Conservation (phyloP, 2,888 invertebrate species). For the Auanema freiburgensis region DNA sequence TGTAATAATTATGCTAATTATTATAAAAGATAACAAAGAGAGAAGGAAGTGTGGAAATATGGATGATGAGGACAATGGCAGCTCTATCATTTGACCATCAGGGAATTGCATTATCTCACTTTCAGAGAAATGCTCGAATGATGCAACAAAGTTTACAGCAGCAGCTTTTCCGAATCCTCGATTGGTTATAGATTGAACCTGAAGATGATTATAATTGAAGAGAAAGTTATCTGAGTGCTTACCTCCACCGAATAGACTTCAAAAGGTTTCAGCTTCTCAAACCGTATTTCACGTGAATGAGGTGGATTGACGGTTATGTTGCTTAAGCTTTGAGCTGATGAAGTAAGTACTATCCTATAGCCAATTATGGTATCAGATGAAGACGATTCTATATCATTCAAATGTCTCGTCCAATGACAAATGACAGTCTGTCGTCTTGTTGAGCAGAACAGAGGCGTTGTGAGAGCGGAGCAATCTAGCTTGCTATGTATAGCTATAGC, state of each 20-base stretch:
- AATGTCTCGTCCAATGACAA: no score
- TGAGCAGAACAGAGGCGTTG: no score
- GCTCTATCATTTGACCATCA: conserved; percentile 43
- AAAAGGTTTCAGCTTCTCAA: conserved; percentile 32
- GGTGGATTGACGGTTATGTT: conserved; percentile 46
- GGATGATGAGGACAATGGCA: conserved; percentile 34
- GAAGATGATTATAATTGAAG: conserved; percentile 11
- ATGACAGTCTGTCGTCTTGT: no score
- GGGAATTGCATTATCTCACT: conserved; percentile 37
- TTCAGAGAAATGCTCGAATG: conserved; percentile 23
- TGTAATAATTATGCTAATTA: no score
- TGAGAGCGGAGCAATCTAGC: no score
- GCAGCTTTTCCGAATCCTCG: conserved; percentile 33
- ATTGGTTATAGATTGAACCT: conserved; percentile 44
- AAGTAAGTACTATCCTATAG: conserved; percentile 37
- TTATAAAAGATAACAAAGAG: no score
- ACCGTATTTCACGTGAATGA: conserved; percentile 32
- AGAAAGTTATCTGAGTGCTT: not conserved
- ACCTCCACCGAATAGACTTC: conserved; percentile 43
- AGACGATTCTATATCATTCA: no score
- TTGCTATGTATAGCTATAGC: no score
- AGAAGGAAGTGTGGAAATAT: no score
- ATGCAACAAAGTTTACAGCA: conserved; percentile 35
- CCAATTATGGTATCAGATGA: conserved; percentile 32
- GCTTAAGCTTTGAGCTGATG: conserved; percentile 27